These are phyloP conservation scores for Hofmannophila pseudospretella DNA, from an alignment of 2,888 invertebrate species.

Conservation along the genomic window DNA sequence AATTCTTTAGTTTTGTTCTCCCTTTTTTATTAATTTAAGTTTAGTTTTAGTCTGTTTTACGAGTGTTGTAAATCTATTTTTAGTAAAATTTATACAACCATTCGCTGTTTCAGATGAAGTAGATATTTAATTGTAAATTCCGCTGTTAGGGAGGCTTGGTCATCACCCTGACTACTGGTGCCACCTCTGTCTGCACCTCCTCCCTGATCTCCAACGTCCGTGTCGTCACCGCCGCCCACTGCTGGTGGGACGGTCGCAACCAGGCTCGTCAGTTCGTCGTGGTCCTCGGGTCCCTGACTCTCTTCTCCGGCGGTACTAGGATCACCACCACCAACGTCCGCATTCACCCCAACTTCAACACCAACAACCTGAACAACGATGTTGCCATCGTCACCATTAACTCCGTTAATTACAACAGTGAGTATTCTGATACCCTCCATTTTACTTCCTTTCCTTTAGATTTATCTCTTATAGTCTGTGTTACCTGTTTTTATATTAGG, in stretches of 20 bases:
- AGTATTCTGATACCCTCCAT: too few relatives aligned
- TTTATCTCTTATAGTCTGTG: too few relatives aligned
- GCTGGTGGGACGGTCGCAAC: constrained; percentile 26
- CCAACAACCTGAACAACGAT: constrained; percentile 23
- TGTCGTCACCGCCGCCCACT: constrained; percentile 33
- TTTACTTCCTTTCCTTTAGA: too few relatives aligned
- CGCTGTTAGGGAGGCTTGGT: constrained; percentile 28
- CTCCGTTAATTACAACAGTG: constrained; percentile 21
- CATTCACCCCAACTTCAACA: constrained; percentile 24
- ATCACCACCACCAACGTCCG: constrained; percentile 21
- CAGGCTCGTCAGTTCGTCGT: constrained; percentile 27
- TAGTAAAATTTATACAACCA: too few relatives aligned
- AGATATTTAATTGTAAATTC: constrained; percentile 2
- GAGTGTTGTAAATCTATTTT: too few relatives aligned
- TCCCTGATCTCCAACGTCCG: constrained; percentile 26
- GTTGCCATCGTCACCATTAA: constrained; percentile 25
- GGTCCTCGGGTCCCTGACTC: constrained; percentile 26
- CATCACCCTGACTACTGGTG: constrained; percentile 21
- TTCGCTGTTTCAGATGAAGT: not conserved
- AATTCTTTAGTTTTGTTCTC: too few relatives aligned
- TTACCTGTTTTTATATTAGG: too few relatives aligned
- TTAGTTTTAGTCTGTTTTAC: too few relatives aligned
- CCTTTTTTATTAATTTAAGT: too few relatives aligned
- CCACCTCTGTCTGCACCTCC: constrained; percentile 31
- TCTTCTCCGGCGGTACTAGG: constrained; percentile 29